These are phyloP conservation scores for Lamellibrachia columna DNA, from an alignment of 2,888 invertebrate species.

Conservation along the genomic window DNA sequence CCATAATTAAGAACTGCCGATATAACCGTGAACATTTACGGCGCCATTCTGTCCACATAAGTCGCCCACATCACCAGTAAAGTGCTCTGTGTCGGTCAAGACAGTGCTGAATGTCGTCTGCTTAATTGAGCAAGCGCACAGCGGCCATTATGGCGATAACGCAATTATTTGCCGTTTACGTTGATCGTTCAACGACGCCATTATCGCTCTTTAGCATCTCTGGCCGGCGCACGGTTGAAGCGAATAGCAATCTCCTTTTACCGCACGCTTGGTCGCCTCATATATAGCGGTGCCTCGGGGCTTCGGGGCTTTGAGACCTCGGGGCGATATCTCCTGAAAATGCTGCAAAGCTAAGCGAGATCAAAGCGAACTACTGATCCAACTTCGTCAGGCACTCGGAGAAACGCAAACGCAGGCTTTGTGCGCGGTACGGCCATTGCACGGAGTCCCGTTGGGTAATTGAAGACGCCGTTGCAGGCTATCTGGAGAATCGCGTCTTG, in stretches of 20 bases:
- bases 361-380: not conserved
- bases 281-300: too few species aligned
- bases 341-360: not conserved
- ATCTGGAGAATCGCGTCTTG: not conserved
- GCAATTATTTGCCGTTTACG: not conserved
- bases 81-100: not conserved
- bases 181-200: not conserved
- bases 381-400: not conserved
- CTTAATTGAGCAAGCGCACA: conserved; percentile 10
- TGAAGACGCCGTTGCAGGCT: not conserved
- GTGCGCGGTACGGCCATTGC: not conserved
- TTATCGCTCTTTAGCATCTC: not conserved
- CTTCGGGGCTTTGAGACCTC: not conserved
- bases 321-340: not conserved
- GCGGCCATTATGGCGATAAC: not conserved
- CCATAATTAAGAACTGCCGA: not conserved
- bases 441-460: conserved; percentile 1
- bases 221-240: not conserved
- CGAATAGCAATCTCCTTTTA: not conserved
- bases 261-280: not conserved
- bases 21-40: not conserved
- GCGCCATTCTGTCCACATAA: not conserved
- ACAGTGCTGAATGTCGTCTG: not conserved
- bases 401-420: not conserved
- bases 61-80: not conserved